Percentiles rank a stretch among this genome's conserved stretches.
These are phyloP conservation scores for Ceuthmochares aereus DNA, from an alignment of 2,113 vertebrate species.

Conservation along the genomic window DNA sequence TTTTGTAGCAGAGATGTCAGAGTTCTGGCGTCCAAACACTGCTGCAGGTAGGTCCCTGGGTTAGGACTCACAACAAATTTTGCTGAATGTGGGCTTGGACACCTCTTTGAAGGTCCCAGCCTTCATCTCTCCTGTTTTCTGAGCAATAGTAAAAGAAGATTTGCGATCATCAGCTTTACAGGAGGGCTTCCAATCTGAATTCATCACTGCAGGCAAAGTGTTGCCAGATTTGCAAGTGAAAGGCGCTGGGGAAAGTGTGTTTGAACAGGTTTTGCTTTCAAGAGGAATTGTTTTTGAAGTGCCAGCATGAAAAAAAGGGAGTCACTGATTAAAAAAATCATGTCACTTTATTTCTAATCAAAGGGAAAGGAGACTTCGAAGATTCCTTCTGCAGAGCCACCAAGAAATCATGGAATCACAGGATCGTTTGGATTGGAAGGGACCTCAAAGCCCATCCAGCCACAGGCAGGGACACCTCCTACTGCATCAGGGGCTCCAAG, in stretches of 20 bases:
- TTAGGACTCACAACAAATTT: neutral
- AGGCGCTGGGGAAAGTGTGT: neutral
- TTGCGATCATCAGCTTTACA: neutral
- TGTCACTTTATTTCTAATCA: neutral
- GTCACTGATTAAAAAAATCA: neutral
- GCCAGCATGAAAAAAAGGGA: neutral
- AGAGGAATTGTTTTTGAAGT: neutral
- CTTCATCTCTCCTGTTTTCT: constrained; percentile 1
- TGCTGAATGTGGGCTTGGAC: neutral
- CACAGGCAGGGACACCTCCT: no score
- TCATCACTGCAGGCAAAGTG: neutral
- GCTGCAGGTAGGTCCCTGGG: neutral
- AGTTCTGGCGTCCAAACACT: neutral
- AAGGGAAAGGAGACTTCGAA: neutral
- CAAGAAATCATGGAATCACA: neutral
- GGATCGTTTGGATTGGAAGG: no score
- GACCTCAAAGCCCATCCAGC: no score
- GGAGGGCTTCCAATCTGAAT: neutral
- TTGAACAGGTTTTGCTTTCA: neutral
- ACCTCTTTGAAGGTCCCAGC: neutral
- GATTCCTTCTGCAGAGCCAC: neutral
- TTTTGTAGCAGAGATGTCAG: neutral
- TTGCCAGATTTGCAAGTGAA: constrained; percentile 23
- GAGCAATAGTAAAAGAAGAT: neutral
- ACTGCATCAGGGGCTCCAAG: no score